Base-by-base conservation (phyloP, 2,113 vertebrate genomes). In the Prionailurus bengalensis region DNA sequence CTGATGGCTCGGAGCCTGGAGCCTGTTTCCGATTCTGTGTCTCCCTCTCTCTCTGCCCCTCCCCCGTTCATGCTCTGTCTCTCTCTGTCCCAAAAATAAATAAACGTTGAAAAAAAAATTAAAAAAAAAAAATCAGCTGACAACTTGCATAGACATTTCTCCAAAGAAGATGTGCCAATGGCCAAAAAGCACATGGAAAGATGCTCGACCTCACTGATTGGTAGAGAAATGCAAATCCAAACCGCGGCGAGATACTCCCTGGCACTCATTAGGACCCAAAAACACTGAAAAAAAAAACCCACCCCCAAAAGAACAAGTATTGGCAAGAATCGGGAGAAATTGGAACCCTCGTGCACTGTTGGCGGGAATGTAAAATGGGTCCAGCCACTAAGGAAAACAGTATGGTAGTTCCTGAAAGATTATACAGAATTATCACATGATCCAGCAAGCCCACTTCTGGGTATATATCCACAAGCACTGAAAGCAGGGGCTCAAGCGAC, bases 101-200 rank as follows among this genome's bases (percentile, higher is more conserved):
- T 39, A 39, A 39, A 39, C 39, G 39, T 4, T 39, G 39, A 39
- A 39, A 39, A 39, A 39, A 39, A 39, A 39, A 39, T 42, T 48
- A 65, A 73, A 97, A 93, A 53, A 65, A 73, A 97, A 73, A 97
- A 93, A 53, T 74, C 6, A 16, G 21, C 74, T 61, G 73, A 93
- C 33, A 51, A 61, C 58, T 83, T 61, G 65, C 55, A 68, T 3
- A 86, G 33, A 53, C 13, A 74, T 96, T 79, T 92, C 14, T 89
- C 48, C 79, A 31, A 42, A 89, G 65, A 89, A 80, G 94, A 29
- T 42, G 27, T 11, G 16, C n/a, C 29, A 16, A 78, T 66, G 33
- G 16, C 73, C 39, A 76, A n/a, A 3, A 81, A 48, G 15, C 27
- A 39, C 13, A 6, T 4, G 58, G 68, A 45, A 88, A 96, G 33